Conservation (phyloP, 2,797 vertebrate genomes). For the Parauchenoglanis punctatus region DNA sequence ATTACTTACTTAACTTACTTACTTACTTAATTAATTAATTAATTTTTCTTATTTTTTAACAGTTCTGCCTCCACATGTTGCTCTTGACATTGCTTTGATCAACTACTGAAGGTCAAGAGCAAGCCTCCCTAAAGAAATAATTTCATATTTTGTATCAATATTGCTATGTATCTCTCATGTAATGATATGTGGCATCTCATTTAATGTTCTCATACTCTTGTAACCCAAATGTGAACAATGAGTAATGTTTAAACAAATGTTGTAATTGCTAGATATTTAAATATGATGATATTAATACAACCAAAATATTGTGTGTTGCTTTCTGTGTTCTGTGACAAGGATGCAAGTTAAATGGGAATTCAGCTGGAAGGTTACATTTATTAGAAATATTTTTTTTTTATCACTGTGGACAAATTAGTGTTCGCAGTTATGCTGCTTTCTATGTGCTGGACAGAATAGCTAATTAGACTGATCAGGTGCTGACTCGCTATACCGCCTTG, state of each 20-base stretch:
- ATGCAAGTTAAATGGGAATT: not conserved
- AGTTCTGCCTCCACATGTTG: not conserved
- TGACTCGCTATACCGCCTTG: not conserved
- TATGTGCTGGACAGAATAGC: not conserved
- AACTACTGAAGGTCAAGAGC: not conserved
- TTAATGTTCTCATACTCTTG: not conserved
- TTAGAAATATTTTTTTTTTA: not conserved
- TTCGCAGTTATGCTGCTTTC: not conserved
- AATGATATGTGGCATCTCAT: not conserved
- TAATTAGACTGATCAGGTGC: slow-evolving; percentile 19
- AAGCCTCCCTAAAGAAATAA: not conserved
- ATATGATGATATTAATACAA: not conserved
- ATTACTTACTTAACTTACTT: not conserved
- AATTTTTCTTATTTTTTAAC: not conserved
- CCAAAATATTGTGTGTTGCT: not conserved
- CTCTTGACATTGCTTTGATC: not conserved
- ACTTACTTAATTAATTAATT: not conserved
- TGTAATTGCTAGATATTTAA: not conserved
- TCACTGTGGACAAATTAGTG: not conserved
- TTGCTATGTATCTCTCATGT: not conserved
- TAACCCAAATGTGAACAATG: not conserved
- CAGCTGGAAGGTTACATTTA: not conserved
- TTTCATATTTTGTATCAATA: not conserved
- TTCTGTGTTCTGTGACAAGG: not conserved
- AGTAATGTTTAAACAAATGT: not conserved